Conservation (phyloP, 2,113 vertebrate genomes). For the Bettongia penicillata region DNA sequence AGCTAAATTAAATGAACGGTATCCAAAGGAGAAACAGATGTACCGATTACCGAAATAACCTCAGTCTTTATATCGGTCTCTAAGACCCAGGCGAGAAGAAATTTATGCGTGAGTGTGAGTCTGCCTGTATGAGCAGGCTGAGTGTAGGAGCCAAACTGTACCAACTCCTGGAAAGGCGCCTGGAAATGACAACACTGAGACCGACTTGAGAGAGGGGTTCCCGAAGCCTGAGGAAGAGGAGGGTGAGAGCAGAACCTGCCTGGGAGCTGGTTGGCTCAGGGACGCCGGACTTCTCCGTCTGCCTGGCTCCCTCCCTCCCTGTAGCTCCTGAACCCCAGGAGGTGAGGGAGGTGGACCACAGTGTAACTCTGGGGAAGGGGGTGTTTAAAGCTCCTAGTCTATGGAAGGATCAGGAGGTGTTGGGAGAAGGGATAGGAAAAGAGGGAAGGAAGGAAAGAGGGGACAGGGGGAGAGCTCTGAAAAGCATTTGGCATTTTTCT, state of each 20-base stretch:
- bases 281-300: not conserved
- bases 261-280: not conserved
- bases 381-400: not conserved
- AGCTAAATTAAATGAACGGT: conserved; percentile 68
- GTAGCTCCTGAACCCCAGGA: not conserved
- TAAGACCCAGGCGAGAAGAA: conserved; percentile 62
- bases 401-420: not conserved
- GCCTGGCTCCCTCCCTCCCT: not conserved
- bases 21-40: conserved; percentile 72
- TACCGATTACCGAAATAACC: conserved; percentile 55
- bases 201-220: conserved; percentile 38
- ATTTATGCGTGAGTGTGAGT: not conserved
- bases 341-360: not conserved
- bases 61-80: conserved; percentile 62
- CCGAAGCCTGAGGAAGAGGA: not conserved
- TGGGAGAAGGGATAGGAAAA: not conserved
- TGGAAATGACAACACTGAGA: conserved; percentile 67
- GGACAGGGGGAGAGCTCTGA: not conserved
- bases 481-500: not conserved
- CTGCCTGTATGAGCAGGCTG: conserved; percentile 34
- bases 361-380: not conserved
- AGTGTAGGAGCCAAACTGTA: conserved; percentile 66
- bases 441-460: not conserved
- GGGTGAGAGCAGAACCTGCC: not conserved
- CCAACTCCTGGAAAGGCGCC: conserved; percentile 70